Percentiles rank a stretch among this genome's conserved stretches.
Conservation (phyloP, 1,140 invertebrate species). For the Drosophila micromelanica region DNA sequence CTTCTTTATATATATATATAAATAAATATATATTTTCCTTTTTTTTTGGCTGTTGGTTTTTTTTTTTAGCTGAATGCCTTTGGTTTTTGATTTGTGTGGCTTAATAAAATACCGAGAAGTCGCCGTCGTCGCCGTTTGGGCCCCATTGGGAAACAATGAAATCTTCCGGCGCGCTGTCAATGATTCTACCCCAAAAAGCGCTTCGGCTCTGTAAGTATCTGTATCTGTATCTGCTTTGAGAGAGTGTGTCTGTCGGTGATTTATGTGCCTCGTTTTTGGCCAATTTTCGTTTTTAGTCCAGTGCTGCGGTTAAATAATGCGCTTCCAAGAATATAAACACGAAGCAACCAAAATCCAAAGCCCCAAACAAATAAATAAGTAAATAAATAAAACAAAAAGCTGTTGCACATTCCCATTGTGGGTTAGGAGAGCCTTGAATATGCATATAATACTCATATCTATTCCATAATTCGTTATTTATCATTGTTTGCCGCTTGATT, state of each 20-base stretch:
- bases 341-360: slow-evolving; percentile 20
- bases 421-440: slow-evolving; percentile 64
- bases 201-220: slow-evolving; percentile 7
- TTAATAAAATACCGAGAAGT: slow-evolving; percentile 82
- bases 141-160: slow-evolving; percentile 79
- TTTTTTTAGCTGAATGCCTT: slow-evolving; percentile 39
- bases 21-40: slow-evolving; percentile 30
- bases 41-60: slow-evolving; percentile 29
- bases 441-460: slow-evolving; percentile 68
- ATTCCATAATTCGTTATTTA: slow-evolving; percentile 76
- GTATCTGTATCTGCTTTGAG: slow-evolving; percentile 34
- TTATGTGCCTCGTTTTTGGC: slow-evolving; percentile 79
- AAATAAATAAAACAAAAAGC: slow-evolving; percentile 32
- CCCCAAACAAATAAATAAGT: slow-evolving; percentile 29
- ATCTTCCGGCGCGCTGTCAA: slow-evolving; percentile 80
- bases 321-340: slow-evolving; percentile 75
- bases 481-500: slow-evolving; percentile 62
- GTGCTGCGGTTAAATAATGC: slow-evolving; percentile 74
- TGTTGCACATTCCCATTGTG: slow-evolving; percentile 64
- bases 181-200: slow-evolving; percentile 73
- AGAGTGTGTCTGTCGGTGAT: slow-evolving; percentile 52
- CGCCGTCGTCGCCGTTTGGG: slow-evolving; percentile 55
- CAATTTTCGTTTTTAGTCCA: slow-evolving; percentile 82
- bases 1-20: slow-evolving; percentile 48
- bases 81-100: slow-evolving; percentile 79